phyloP scores from a whole-genome alignment of 1,140 invertebrate species.

The Batillaria attramentaria region DNA sequence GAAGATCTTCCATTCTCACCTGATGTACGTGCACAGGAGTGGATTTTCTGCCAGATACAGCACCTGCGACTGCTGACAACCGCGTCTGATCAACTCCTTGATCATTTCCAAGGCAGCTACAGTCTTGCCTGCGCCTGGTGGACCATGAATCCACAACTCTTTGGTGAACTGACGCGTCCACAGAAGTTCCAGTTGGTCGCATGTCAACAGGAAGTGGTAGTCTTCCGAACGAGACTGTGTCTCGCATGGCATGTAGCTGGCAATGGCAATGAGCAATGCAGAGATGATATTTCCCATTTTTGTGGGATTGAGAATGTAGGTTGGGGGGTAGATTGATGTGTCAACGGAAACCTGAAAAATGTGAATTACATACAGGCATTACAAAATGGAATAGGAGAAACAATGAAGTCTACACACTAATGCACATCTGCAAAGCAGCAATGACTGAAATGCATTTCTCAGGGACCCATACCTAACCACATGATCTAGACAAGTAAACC shows the following conservation, averaged over 20 bases:
- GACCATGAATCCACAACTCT: conserved; percentile 64
- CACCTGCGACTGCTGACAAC: conserved; percentile 45
- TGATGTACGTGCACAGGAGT: conserved; percentile 58
- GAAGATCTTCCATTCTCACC: conserved; percentile 44
- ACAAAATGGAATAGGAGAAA: too few relatives aligned
- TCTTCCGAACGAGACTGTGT: conserved; percentile 3
- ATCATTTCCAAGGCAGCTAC: conserved; percentile 61
- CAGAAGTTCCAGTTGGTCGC: conserved; percentile 62
- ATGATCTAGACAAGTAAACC: too few relatives aligned
- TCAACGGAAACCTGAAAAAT: conserved; percentile 30
- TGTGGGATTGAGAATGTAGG: conserved; percentile 39
- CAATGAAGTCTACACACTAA: too few relatives aligned
- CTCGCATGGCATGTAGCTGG: conserved; percentile 49
- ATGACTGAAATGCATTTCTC: too few relatives aligned
- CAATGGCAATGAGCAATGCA: conserved; percentile 50
- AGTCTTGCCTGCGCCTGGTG: conserved; percentile 60
- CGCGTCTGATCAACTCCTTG: conserved; percentile 47
- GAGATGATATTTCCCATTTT: conserved; percentile 52
- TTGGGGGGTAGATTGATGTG: conserved; percentile 52
- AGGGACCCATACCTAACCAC: too few relatives aligned
- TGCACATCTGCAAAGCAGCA: too few relatives aligned
- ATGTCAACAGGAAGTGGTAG: conserved; percentile 58
- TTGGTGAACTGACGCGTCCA: conserved; percentile 59
- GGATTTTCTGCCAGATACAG: conserved; percentile 61
- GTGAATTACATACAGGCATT: neutral